Conservation (phyloP, 2,797 vertebrate species). For the Melanogrammus aeglefinus region DNA sequence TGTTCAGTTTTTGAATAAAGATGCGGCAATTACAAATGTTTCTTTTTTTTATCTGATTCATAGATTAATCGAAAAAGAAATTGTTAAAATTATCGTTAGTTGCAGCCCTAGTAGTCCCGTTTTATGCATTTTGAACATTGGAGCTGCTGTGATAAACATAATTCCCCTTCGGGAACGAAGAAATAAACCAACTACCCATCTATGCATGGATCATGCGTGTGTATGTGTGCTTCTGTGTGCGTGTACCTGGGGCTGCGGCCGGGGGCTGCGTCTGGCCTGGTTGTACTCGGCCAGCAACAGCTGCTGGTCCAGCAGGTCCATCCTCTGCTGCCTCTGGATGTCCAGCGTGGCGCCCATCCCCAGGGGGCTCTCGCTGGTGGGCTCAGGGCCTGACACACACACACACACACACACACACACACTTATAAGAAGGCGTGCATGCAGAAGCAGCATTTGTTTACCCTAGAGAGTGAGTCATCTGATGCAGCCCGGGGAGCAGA, state of each 20-base stretch:
- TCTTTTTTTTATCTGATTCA: too few relatives aligned
- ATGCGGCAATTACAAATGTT: too few relatives aligned
- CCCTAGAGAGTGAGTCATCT: background rate
- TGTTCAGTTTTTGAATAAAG: too few relatives aligned
- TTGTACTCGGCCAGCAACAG: conserved; percentile 88
- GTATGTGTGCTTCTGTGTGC: background rate
- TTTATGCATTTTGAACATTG: too few relatives aligned
- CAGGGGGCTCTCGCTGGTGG: conserved; percentile 78
- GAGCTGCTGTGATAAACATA: too few relatives aligned
- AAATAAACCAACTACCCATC: background rate
- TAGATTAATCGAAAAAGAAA: too few relatives aligned
- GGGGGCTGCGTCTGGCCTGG: conserved; percentile 78
- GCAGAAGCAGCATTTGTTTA: too few relatives aligned
- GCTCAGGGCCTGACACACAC: conserved; percentile 72
- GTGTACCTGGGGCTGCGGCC: conserved; percentile 73
- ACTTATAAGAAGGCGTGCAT: too few relatives aligned
- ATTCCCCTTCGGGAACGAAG: too few relatives aligned
- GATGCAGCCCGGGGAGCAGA: background rate
- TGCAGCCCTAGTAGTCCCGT: too few relatives aligned
- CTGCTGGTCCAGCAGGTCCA: conserved; percentile 91
- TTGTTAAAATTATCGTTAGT: too few relatives aligned
- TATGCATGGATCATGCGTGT: background rate
- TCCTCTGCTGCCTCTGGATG: conserved; percentile 93
- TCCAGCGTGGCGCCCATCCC: conserved; percentile 98
- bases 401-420: background rate